Evolutionary conservation across 64 coral and sea anemone species (phyloP).

Genomic region (Astreopora myriophthalma): DNA sequence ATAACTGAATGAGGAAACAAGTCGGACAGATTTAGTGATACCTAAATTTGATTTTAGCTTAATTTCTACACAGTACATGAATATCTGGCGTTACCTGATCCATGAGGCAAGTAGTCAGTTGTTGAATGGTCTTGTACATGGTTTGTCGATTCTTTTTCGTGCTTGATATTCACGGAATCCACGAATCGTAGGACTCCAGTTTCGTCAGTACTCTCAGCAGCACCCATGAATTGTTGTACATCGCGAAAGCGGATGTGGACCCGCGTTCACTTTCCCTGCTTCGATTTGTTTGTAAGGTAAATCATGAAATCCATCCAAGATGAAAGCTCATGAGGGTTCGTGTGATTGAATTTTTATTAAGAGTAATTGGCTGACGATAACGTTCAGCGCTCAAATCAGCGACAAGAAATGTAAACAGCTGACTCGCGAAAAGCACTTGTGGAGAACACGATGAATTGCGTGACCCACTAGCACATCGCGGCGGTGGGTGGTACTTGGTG

Average conservation of each 20-base stretch:
- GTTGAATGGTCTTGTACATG: not conserved
- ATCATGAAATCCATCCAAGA: not conserved
- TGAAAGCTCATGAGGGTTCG: not conserved
- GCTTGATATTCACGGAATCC: conserved; percentile 3
- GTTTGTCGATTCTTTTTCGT: not conserved
- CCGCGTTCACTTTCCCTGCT: not conserved
- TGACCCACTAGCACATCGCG: no score
- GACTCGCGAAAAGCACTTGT: no score
- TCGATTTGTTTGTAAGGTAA: not conserved
- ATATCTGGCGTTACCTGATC: not conserved
- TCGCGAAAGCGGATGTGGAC: not conserved
- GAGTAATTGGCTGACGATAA: no score
- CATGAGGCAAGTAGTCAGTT: not conserved
- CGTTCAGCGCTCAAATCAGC: no score
- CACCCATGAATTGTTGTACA: not conserved
- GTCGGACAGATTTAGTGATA: no score
- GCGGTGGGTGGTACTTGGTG: no score
- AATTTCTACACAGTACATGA: not conserved
- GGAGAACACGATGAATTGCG: no score
- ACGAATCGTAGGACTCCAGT: conserved; percentile 6
- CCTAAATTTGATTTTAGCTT: not conserved
- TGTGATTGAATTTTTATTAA: not conserved
- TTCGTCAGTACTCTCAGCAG: conserved; percentile 8
- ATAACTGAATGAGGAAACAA: no score
- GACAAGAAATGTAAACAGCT: not conserved